Evolutionary conservation across 2,113 vertebrate genomes (phyloP), one percentile per base, ranked within the genome.

Genomic region (Pyrgilauda ruficollis): DNA sequence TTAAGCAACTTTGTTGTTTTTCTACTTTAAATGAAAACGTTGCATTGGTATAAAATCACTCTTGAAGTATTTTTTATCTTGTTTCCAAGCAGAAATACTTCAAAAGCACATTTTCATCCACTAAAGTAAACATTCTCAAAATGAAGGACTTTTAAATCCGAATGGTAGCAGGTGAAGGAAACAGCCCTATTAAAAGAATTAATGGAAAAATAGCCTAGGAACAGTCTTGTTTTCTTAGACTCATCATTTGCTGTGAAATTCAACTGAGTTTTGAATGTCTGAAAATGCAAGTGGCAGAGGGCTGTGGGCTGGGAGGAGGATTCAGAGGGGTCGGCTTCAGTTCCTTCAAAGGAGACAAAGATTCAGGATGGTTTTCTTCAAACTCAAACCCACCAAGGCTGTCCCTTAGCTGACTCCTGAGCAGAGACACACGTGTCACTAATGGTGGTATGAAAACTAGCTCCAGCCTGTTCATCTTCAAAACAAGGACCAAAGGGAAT

Each of bases 11-110:
- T 89, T 41, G 79, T 59, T n/a, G 76, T 35, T 63, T 49, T 80
- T 59, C 88, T 92, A 4, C 49, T 94, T 95, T 95, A 96, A 96
- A 94, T 89, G 78, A 79, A 80, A 94, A 67, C 41, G 3, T 13
- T 91, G 55, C 26, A 37, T 92, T 95, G 39, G 74, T 95, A 64
- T 68, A 76, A 79, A 91, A 56, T 83, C 28, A 46, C 15, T 53
- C 95, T 93, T 93, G 93, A 97, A 96, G 86, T 92, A 91, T 66
- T 96, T 90, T 61, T 41, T 61, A 84, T 94, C 87, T 96, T 91
- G 93, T 91, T 95, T 96, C 95, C 95, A 94, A 52, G 49, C 73
- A 74, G 93, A 94, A 76, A 91, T 89, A 81, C 56, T 94, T 96
- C 68, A 93, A 93, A 96, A 93, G 59, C 15, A 21, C 18, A 55